phyloP scores from a whole-genome alignment of 2,888 invertebrate species.

The Lasius fuliginosus region DNA sequence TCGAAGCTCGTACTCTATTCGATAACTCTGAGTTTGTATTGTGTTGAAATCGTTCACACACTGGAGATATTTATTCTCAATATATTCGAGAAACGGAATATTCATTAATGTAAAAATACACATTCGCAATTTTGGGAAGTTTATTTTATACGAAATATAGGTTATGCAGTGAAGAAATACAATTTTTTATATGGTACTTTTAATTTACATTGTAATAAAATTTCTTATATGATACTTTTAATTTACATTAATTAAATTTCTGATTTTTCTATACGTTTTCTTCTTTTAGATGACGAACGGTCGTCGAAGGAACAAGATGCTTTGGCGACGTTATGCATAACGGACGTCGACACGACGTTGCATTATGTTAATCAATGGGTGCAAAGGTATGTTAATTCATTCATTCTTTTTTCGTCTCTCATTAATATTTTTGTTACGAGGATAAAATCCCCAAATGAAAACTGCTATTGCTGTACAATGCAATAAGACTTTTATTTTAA shows the following conservation, averaged over 20 bases:
- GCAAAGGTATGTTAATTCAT: conserved; percentile 89
- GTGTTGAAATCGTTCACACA: not conserved
- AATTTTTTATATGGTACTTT: not conserved
- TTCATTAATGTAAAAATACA: not conserved
- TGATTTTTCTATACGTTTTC: not conserved
- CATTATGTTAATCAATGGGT: conserved; percentile 96
- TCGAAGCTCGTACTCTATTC: not conserved
- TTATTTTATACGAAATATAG: not conserved
- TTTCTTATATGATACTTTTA: not conserved
- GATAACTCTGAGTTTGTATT: not conserved
- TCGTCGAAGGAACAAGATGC: conserved; percentile 93
- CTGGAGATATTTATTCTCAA: not conserved
- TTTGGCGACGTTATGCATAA: conserved; percentile 91
- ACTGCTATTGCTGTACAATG: not conserved
- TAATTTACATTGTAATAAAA: not conserved
- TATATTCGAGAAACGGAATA: not conserved
- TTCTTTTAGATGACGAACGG: conserved; percentile 91
- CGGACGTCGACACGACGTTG: conserved; percentile 94
- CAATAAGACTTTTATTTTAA: not conserved
- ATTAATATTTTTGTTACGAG: not conserved
- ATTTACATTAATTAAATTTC: not conserved
- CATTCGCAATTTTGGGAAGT: not conserved
- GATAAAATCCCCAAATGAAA: not conserved
- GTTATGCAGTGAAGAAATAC: not conserved
- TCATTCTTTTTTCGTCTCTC: not conserved